Evolutionary conservation across 2,797 vertebrate genomes (phyloP).

Genomic region (Aeoliscus strigatus): DNA sequence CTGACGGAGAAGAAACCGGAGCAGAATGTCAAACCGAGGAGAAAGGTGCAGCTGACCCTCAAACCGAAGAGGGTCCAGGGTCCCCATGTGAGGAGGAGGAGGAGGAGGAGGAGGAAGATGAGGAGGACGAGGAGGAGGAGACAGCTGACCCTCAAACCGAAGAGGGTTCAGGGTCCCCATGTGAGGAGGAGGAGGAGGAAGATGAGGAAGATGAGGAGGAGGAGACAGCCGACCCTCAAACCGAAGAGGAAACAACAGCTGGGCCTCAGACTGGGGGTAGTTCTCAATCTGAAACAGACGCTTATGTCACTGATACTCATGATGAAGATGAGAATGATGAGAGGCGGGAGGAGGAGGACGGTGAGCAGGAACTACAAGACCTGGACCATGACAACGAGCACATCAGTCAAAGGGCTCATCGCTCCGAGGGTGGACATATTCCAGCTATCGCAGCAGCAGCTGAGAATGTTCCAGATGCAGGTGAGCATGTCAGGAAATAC

Average conservation of each 20-base stretch:
- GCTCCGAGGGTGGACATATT: slow-evolving; percentile 40
- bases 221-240: not conserved
- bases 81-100: not conserved
- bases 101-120: too few relatives aligned
- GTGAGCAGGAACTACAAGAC: not conserved
- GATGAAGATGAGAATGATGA: slow-evolving; percentile 17
- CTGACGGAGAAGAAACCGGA: not conserved
- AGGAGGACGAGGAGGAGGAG: slow-evolving; percentile 2
- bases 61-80: slow-evolving; percentile 3
- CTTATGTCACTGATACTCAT: slow-evolving; percentile 15
- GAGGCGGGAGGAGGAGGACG: slow-evolving; percentile 4
- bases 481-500: slow-evolving; percentile 31
- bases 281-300: not conserved
- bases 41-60: not conserved
- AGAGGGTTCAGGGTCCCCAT: not conserved
- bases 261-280: not conserved
- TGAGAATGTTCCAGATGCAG: slow-evolving; percentile 31
- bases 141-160: slow-evolving; percentile 4
- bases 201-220: too few relatives aligned
- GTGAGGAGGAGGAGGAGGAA: not conserved
- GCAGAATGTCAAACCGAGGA: slow-evolving; percentile 8
- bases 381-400: slow-evolving; percentile 19
- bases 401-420: slow-evolving; percentile 42
- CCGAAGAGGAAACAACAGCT: too few relatives aligned
- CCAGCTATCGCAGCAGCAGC: slow-evolving; percentile 8